A percentile compares a stretch with the other conserved stretches of the same genome.
These are phyloP conservation scores for Platysternon megacephalum DNA, from an alignment of 2,113 vertebrate species.

Conservation along the genomic window DNA sequence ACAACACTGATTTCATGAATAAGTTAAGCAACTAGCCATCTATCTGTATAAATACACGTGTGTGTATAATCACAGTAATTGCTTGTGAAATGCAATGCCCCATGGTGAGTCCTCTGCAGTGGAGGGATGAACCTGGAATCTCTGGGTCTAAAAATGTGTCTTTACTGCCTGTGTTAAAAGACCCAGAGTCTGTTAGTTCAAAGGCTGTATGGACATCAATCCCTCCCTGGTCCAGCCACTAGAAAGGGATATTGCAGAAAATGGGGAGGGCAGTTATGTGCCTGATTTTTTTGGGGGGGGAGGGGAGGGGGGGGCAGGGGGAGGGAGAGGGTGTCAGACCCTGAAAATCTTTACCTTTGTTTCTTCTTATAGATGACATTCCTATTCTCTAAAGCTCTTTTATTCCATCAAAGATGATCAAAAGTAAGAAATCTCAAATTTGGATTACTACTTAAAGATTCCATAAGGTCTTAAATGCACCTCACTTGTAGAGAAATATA, in stretches of 20 bases:
- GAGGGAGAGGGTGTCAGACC: neutral
- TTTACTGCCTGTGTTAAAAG: neutral
- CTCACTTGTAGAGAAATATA: neutral
- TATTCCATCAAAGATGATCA: neutral
- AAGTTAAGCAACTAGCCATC: neutral
- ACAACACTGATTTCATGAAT: neutral
- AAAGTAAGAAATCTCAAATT: neutral
- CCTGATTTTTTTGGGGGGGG: rapidly evolving
- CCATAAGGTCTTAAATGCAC: neutral
- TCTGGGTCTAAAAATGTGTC: neutral
- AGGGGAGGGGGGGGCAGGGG: too few species aligned
- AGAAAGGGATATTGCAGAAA: neutral
- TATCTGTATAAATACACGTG: neutral
- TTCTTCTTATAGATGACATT: neutral
- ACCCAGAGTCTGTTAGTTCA: neutral
- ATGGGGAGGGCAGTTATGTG: neutral
- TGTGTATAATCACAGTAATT: neutral
- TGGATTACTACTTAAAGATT: neutral
- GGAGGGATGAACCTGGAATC: neutral
- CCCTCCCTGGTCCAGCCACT: neutral
- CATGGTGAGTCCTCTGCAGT: neutral
- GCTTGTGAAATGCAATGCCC: neutral
- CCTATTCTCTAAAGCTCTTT: neutral
- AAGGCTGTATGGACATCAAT: neutral
- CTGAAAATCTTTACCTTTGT: neutral